These are phyloP conservation scores for Eleginops maclovinus DNA, from an alignment of 2,113 vertebrate genomes.

Conservation along the genomic window DNA sequence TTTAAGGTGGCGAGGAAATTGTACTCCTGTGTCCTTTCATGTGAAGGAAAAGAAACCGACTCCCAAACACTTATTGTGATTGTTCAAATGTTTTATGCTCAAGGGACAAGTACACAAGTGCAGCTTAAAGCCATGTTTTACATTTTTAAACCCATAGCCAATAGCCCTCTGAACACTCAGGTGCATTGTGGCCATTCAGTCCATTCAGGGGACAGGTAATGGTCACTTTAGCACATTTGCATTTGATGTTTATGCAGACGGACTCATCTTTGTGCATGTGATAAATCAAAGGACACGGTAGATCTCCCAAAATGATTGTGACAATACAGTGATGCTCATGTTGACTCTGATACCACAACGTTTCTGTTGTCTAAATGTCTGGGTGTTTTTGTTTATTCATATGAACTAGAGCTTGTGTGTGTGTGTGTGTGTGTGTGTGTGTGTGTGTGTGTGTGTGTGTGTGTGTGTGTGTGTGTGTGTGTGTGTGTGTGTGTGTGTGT, in stretches of 20 bases:
- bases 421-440: slow-evolving; percentile 29
- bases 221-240: slow-evolving; percentile 58
- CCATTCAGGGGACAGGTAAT: slow-evolving; percentile 34
- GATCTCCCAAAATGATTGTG: slow-evolving; percentile 8
- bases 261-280: slow-evolving; percentile 10
- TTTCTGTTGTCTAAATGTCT: slow-evolving; percentile 1
- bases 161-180: slow-evolving; percentile 24
- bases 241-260: slow-evolving; percentile 37
- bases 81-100: neutral
- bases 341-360: slow-evolving; percentile 36
- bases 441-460: slow-evolving; percentile 4
- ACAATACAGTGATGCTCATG: neutral
- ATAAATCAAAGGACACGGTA: slow-evolving; percentile 17
- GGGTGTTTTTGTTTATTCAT: slow-evolving; percentile 17
- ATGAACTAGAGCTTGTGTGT: neutral
- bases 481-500: slow-evolving; percentile 18
- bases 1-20: neutral
- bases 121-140: slow-evolving; percentile 23
- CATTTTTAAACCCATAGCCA: slow-evolving; percentile 30
- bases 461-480: slow-evolving; percentile 4
- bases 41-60: slow-evolving; percentile 20
- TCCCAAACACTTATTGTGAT: slow-evolving; percentile 8
- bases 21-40: neutral
- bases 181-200: slow-evolving; percentile 42
- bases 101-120: slow-evolving; percentile 13